phyloP scores from a whole-genome alignment of 2,797 vertebrate genomes.

The Danio choprae region DNA sequence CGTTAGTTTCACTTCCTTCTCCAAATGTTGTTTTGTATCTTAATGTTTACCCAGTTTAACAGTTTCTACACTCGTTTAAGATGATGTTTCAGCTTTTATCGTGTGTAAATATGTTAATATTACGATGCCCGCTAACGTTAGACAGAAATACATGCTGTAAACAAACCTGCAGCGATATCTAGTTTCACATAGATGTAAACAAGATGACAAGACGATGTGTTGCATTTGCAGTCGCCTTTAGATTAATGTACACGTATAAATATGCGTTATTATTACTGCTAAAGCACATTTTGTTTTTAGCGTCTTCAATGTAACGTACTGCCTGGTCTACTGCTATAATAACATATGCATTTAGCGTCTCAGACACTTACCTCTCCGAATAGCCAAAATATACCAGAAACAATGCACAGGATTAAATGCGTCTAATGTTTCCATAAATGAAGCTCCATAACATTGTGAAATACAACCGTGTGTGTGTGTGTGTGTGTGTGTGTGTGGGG shows the following conservation, averaged over 20 bases:
- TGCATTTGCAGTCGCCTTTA: not conserved
- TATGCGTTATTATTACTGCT: not conserved
- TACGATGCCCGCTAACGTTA: not conserved
- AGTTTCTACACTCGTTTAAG: not conserved
- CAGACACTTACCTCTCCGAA: not conserved
- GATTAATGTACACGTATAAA: not conserved
- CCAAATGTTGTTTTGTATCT: too few species aligned
- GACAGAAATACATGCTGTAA: not conserved
- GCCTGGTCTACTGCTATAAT: not conserved
- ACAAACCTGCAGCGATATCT: not conserved
- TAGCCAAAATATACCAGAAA: not conserved
- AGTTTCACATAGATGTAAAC: not conserved
- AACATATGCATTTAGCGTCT: not conserved
- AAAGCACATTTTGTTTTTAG: not conserved
- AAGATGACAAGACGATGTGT: not conserved
- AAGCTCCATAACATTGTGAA: not conserved
- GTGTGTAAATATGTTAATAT: not conserved
- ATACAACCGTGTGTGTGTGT: constrained; percentile 11
- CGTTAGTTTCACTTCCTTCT: too few species aligned
- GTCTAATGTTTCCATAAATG: not conserved
- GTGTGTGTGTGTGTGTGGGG: constrained; percentile 25
- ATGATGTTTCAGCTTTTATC: not conserved
- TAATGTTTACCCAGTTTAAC: too few species aligned
- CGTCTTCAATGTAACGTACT: not conserved
- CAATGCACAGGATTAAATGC: not conserved